These are phyloP conservation scores for Amphimallon solstitiale DNA, from an alignment of 2,888 invertebrate genomes.

Conservation along the genomic window DNA sequence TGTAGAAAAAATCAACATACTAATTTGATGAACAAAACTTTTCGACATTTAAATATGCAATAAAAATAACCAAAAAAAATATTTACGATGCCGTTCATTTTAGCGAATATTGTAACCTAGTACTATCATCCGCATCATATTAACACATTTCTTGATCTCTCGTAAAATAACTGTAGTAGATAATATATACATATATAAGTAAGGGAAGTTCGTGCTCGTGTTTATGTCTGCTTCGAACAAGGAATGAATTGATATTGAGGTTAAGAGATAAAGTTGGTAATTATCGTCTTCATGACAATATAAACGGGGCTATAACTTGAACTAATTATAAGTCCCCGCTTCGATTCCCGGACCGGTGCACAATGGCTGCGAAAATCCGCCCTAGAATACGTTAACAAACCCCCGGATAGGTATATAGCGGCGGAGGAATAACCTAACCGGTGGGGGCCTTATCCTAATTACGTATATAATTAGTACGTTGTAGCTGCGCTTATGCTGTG, in stretches of 20 bases:
- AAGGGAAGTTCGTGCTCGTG: too few species aligned
- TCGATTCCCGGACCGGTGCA: slow-evolving; percentile 46
- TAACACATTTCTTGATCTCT: too few species aligned
- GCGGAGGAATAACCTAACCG: slow-evolving; percentile 36
- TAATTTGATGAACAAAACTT: too few species aligned
- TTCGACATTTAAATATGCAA: too few species aligned
- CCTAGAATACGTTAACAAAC: slow-evolving; percentile 43
- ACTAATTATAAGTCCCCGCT: slow-evolving; percentile 56
- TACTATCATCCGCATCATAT: too few species aligned
- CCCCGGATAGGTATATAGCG: slow-evolving; percentile 42
- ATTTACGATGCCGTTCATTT: too few species aligned
- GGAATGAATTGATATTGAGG: slow-evolving; percentile 47
- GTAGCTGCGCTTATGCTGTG: slow-evolving; percentile 41
- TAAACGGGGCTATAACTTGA: slow-evolving; percentile 59
- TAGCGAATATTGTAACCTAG: too few species aligned
- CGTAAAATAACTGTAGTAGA: too few species aligned
- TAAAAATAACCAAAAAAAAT: too few species aligned
- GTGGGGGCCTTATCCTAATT: slow-evolving; percentile 62
- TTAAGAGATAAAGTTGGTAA: slow-evolving; percentile 59
- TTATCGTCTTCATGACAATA: slow-evolving; percentile 61
- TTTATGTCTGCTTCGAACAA: slow-evolving; percentile 31
- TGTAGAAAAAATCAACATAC: too few species aligned
- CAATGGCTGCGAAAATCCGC: slow-evolving; percentile 48
- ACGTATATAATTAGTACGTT: slow-evolving; percentile 61
- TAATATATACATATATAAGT: too few species aligned